These are phyloP conservation scores for Melinaea marsaeus DNA, from an alignment of 2,888 invertebrate species.

Conservation along the genomic window DNA sequence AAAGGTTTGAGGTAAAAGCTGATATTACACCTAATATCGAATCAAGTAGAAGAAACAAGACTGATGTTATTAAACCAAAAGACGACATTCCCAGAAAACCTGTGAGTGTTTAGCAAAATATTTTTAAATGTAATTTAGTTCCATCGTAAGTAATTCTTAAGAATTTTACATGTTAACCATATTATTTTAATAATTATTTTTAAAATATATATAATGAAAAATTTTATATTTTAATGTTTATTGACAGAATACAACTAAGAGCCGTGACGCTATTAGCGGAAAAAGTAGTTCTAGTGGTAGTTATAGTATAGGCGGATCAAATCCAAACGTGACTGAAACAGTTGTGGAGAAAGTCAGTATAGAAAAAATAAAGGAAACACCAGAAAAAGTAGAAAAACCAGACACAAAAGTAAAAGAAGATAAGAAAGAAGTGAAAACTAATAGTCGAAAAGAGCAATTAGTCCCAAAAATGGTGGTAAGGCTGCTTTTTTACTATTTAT, in stretches of 20 bases:
- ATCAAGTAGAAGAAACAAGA: constrained; percentile 69
- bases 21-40: constrained; percentile 58
- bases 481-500: constrained; percentile 3
- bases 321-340: constrained; percentile 65
- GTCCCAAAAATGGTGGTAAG: constrained; percentile 68
- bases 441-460: constrained; percentile 54
- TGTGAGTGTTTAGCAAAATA: constrained; percentile 34
- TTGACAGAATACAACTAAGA: constrained; percentile 34
- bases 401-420: constrained; percentile 39
- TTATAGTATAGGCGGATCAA: constrained; percentile 72
- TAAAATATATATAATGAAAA: too few species aligned
- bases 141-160: too few species aligned
- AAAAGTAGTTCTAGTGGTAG: constrained; percentile 75
- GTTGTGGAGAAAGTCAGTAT: constrained; percentile 48
- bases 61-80: constrained; percentile 64
- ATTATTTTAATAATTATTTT: too few species aligned
- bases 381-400: constrained; percentile 44
- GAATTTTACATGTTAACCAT: neutral
- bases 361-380: constrained; percentile 50
- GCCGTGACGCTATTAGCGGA: constrained; percentile 62
- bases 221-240: constrained; percentile 24
- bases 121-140: neutral
- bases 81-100: constrained; percentile 54
- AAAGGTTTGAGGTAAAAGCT: constrained; percentile 66
- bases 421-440: constrained; percentile 41